These are phyloP conservation scores for Thinocorus orbignyianus DNA, from an alignment of 2,113 vertebrate genomes.

Conservation along the genomic window DNA sequence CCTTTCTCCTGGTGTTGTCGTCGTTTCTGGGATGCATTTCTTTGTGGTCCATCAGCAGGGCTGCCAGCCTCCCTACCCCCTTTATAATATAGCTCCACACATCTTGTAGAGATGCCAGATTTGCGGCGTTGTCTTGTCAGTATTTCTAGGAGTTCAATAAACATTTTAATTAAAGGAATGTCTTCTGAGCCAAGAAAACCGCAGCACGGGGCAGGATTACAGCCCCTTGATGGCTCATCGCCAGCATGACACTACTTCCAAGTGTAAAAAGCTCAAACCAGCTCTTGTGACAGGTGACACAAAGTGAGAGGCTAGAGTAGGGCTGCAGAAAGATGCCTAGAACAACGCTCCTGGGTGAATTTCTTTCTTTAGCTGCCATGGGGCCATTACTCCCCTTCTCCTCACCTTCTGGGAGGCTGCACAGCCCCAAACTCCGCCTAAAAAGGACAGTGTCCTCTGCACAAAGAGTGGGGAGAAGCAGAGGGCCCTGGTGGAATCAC, in stretches of 20 bases:
- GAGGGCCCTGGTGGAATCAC: background rate
- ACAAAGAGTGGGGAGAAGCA: background rate
- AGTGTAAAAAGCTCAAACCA: background rate
- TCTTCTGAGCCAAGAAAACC: background rate
- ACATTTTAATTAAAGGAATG: slow-evolving; percentile 62
- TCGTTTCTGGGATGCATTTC: slow-evolving; percentile 52
- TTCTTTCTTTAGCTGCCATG: background rate
- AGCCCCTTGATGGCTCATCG: background rate
- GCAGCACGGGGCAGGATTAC: background rate
- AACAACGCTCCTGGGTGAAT: background rate
- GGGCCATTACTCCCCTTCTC: background rate
- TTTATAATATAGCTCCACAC: slow-evolving; percentile 5
- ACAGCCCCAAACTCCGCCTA: background rate
- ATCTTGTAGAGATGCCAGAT: slow-evolving; percentile 50
- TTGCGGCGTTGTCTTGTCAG: slow-evolving; percentile 39
- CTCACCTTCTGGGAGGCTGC: background rate
- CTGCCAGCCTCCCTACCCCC: slow-evolving; percentile 23
- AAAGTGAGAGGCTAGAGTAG: rapidly evolving
- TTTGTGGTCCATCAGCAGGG: background rate
- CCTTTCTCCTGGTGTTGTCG: background rate
- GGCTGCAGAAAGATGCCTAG: background rate
- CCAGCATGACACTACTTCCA: slow-evolving; percentile 1
- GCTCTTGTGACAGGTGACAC: background rate
- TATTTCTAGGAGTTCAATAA: slow-evolving; percentile 34
- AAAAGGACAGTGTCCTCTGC: background rate